These are phyloP conservation scores for Sesia apiformis DNA, from an alignment of 2,888 invertebrate species.

Conservation along the genomic window DNA sequence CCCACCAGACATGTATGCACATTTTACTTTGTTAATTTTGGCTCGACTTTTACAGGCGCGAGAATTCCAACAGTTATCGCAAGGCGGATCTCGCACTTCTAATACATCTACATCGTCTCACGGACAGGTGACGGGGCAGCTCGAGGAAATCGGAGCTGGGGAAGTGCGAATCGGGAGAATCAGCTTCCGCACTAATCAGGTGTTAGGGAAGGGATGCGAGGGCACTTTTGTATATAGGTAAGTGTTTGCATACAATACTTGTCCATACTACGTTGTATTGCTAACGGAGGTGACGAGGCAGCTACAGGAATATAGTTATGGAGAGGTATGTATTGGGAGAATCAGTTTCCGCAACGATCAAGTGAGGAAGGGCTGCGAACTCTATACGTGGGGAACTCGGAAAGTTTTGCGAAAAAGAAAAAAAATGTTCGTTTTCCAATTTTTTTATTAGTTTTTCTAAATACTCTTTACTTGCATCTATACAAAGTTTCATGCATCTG, in stretches of 20 bases:
- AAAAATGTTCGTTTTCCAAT: too few species aligned
- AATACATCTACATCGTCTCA: constrained; percentile 48
- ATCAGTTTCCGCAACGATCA: constrained; percentile 89
- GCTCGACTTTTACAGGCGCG: constrained; percentile 56
- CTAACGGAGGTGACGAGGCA: constrained; percentile 64
- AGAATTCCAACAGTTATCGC: constrained; percentile 80
- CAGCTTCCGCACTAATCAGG: constrained; percentile 85
- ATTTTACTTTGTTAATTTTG: too few species aligned
- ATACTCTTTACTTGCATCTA: too few species aligned
- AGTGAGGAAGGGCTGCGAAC: constrained; percentile 97
- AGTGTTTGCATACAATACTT: constrained; percentile 10
- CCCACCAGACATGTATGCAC: too few species aligned
- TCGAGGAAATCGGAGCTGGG: constrained; percentile 78
- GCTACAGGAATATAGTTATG: constrained; percentile 77
- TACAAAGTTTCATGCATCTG: too few species aligned
- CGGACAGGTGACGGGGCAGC: constrained; percentile 67
- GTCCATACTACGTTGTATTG: not conserved
- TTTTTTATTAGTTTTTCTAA: too few species aligned
- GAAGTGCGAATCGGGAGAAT: constrained; percentile 89
- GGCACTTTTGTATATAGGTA: constrained; percentile 97
- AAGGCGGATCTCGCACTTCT: constrained; percentile 72
- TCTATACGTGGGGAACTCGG: constrained; percentile 32
- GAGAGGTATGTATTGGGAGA: constrained; percentile 86
- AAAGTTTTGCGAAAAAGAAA: too few species aligned
- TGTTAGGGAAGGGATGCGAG: constrained; percentile 97